Conservation (phyloP, 2,113 vertebrate genomes). For the Tragelaphus strepsiceros region DNA sequence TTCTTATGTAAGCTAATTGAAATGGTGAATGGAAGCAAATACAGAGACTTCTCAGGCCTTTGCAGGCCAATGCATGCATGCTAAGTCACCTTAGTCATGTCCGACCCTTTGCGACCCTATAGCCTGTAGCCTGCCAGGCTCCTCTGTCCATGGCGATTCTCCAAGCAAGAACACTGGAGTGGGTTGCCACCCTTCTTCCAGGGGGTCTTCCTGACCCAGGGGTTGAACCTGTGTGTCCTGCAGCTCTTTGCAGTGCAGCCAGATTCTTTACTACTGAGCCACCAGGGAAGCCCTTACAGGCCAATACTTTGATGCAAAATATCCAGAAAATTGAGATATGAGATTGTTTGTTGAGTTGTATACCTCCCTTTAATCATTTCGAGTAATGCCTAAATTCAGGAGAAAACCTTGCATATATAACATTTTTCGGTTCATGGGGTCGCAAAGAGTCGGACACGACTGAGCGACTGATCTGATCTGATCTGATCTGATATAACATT, state of each 20-base stretch:
- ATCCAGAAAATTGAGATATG: neutral
- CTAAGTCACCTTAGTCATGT: neutral
- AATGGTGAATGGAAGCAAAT: conserved; percentile 14
- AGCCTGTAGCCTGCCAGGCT: neutral
- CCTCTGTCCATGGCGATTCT: neutral
- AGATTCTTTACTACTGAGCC: neutral
- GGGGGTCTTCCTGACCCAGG: neutral
- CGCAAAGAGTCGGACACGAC: no score
- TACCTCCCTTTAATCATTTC: neutral
- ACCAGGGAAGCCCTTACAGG: neutral
- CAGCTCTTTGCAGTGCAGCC: neutral
- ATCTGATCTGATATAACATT: neutral
- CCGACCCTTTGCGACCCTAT: neutral
- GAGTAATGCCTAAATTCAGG: neutral
- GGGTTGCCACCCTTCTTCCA: neutral
- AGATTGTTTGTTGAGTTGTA: neutral
- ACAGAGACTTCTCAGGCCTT: neutral
- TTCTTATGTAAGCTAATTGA: neutral
- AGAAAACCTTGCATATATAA: neutral
- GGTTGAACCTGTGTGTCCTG: neutral
- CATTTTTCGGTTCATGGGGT: no score
- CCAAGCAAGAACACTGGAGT: neutral
- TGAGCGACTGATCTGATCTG: no score
- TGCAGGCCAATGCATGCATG: neutral
- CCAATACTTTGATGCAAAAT: neutral